Percentiles rank a stretch among this genome's conserved stretches.
These are phyloP conservation scores for Allobates femoralis DNA, from an alignment of 2,797 vertebrate species.

Conservation along the genomic window DNA sequence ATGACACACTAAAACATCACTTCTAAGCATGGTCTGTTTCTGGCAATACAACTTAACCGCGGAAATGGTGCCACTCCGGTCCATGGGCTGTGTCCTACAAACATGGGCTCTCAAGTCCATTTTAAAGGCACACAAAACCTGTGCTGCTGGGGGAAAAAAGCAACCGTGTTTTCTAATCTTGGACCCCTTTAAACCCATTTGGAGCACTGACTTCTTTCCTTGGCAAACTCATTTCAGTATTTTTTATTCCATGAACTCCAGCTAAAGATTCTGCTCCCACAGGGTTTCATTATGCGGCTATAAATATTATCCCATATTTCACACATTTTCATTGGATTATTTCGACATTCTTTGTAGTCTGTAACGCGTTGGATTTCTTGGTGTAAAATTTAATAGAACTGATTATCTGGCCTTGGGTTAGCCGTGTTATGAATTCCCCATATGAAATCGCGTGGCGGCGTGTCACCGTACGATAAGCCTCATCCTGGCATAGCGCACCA, in stretches of 20 bases:
- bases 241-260: neutral
- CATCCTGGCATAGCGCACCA: conserved; percentile 14
- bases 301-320: conserved; percentile 39
- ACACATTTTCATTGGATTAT: conserved; percentile 40
- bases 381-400: conserved; percentile 46
- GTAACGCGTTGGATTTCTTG: conserved; percentile 24
- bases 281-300: conserved; percentile 42
- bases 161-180: neutral
- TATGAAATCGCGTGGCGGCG: conserved; percentile 31
- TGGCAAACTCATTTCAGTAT: neutral
- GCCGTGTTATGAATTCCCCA: conserved; percentile 30
- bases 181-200: neutral
- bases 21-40: neutral
- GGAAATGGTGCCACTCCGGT: neutral
- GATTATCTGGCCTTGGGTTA: conserved; percentile 53
- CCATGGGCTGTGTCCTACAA: neutral
- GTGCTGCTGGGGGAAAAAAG: neutral
- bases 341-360: conserved; percentile 45
- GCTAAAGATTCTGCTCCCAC: neutral
- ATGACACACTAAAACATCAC: neutral
- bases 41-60: neutral
- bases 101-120: neutral
- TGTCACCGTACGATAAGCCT: conserved; percentile 50
- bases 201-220: neutral
- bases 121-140: neutral